Evolutionary conservation across 2,888 invertebrate species (phyloP).

Genomic region (Andrena bicolor): DNA sequence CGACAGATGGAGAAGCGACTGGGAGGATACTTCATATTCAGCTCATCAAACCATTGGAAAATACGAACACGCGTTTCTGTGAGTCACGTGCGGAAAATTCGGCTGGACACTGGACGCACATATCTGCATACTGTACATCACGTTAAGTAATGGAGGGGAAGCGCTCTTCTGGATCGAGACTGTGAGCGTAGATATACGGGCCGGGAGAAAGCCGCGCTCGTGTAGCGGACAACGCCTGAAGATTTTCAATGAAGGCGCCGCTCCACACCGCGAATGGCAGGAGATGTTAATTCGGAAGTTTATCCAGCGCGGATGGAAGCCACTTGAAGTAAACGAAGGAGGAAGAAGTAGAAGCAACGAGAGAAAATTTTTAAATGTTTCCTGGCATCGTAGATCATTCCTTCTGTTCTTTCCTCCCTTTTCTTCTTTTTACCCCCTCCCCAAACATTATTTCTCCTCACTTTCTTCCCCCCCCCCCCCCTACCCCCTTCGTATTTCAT

Average conservation of each 20-base stretch:
- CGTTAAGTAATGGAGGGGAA: constrained; percentile 17
- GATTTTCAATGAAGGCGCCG: constrained; percentile 34
- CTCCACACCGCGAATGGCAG: constrained; percentile 20
- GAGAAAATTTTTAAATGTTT: constrained; percentile 51
- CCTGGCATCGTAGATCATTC: constrained; percentile 31
- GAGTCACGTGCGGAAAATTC: constrained; percentile 51
- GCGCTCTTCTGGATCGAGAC: constrained; percentile 8
- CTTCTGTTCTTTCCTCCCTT: constrained; percentile 11
- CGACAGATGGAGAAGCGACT: constrained; percentile 6
- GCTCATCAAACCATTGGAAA: background rate
- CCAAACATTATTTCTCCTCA: constrained; percentile 1
- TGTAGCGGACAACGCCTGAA: constrained; percentile 40
- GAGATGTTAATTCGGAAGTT: constrained; percentile 32
- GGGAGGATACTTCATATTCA: constrained; percentile 3
- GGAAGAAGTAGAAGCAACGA: constrained; percentile 33
- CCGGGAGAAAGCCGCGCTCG: constrained; percentile 23
- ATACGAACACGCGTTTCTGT: constrained; percentile 35
- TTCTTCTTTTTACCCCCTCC: background rate
- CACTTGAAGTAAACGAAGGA: constrained; percentile 23
- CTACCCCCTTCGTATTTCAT: background rate
- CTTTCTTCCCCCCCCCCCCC: background rate
- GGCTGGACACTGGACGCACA: constrained; percentile 51
- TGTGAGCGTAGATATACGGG: background rate
- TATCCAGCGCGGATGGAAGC: constrained; percentile 28
- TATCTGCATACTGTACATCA: constrained; percentile 28